Evolutionary conservation across 2,113 vertebrate species (phyloP), one percentile per base, ranked within the genome.

Genomic region (Nematolebias whitei): DNA sequence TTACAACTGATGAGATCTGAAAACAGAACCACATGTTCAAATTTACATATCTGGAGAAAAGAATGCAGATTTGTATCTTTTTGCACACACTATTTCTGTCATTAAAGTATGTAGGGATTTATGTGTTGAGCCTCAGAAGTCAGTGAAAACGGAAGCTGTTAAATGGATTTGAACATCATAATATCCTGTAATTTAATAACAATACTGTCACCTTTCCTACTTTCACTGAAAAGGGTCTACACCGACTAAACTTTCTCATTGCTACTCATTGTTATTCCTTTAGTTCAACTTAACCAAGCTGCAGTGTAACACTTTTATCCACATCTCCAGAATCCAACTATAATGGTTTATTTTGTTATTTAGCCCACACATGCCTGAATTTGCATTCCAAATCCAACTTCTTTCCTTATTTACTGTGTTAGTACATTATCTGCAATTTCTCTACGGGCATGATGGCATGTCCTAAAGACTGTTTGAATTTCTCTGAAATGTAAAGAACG

Each of bases 401-500:
- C 12, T 55, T 45, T 59, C 22, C n/a, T 43, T 38, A 14, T 60
- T 52, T 22, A 29, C 22, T 41, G 3, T 32, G 10, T 61, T 44
- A 19, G 16, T 49, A 50, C 16, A 50, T 39, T 40, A 54, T 71
- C 35, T 49, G 3, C 6, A 65, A 26, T 45, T 71, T 60, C 70
- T 45, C 44, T 35, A 40, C 23, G 52, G 19, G 41, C 48, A 41
- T 54, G 11, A 40, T 58, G 29, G 26, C 19, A 43, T 50, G 47
- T 69, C 56, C 58, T 43, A 56, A 62, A 47, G 32, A n/a, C 57
- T 26, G 38, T 50, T 47, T n/a, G 24, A 19, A 22, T 32, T 47
- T 38, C 49, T 51, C 22, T 61, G 53, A 70, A 74, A 55, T 61
- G 43, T 6, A 19, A 40, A 68, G 52, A 48, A 43, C 19, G 20